Evolutionary conservation across 2,113 vertebrate species (phyloP).

Genomic region (Panthera tigris): DNA sequence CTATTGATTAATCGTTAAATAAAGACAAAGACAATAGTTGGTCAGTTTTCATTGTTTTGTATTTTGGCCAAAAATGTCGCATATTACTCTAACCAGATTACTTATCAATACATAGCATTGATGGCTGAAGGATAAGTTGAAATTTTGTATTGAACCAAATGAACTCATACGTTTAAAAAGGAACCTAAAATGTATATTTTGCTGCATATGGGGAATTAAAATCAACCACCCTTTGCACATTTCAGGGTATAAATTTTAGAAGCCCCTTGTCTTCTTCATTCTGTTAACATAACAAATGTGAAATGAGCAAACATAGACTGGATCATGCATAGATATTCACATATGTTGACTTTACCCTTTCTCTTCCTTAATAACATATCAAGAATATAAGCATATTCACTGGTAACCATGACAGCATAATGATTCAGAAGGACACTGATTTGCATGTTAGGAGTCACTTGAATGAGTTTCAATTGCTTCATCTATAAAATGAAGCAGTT

Average conservation of each 20-base stretch:
- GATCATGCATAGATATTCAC: background rate
- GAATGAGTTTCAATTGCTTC: background rate
- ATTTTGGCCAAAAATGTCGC: background rate
- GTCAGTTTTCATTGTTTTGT: background rate
- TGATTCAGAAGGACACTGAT: background rate
- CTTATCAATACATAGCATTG: background rate
- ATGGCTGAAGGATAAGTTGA: background rate
- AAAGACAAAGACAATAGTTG: background rate
- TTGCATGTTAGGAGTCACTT: background rate
- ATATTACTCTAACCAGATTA: background rate
- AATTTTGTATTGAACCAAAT: background rate
- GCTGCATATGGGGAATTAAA: background rate
- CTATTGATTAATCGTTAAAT: background rate
- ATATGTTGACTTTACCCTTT: background rate
- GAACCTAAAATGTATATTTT: background rate
- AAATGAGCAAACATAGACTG: background rate
- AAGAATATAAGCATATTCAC: background rate
- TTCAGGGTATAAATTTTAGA: slow-evolving; percentile 21
- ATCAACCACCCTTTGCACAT: background rate
- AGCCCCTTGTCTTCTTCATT: background rate
- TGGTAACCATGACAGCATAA: background rate
- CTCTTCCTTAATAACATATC: background rate
- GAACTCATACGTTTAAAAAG: background rate
- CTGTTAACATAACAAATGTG: background rate
- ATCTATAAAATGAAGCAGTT: background rate